Evolutionary conservation across 2,113 vertebrate genomes (phyloP), one percentile per base, ranked within the genome.

Genomic region (Microcebus murinus): DNA sequence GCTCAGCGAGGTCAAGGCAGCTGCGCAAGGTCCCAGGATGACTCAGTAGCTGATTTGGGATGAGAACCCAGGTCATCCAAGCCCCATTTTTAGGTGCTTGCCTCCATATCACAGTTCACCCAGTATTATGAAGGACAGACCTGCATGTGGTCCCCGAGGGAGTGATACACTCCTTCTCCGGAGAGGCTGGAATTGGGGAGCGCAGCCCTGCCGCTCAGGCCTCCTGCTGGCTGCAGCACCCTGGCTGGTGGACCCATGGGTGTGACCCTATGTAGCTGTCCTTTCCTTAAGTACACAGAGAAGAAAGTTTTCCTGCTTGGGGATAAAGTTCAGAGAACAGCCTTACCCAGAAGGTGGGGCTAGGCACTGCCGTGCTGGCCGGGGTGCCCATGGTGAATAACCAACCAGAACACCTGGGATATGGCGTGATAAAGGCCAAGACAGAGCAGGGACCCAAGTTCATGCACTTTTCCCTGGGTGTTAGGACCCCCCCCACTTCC

Each of bases 251-350:
- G 42, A 42, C 36, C 36, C 0, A 4, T 57, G 81, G 79, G 17
- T 82, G 39, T 55, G 29, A 71, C 61, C 1, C 34, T 67, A 12
- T n/a, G 20, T 73, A 59, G 50, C 17, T 34, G 17, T 39, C n/a
- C 14, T 8, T 87, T 90, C 81, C 89, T 94, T 92, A 79, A 68
- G 55, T 34, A 93, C 77, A 81, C 34, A 95, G 90, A 94, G 34
- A n/a, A 85, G 34, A 67, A 71, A 42, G 8, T 48, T 93, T 74
- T 92, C 74, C 70, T 61, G 68, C 65, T 45, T 63, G 57, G 89
- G 88, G 77, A 31, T 39, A 92, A 93, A 95, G 95, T 87, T 93
- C 86, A 89, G 36, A 71, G 71, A 65, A 92, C 15, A 80, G 50
- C 65, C 48, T 89, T 11, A 3, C 55, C 71, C 42, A 57, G 89